These are phyloP conservation scores for Rutpela maculata DNA, from an alignment of 2,888 invertebrate species.

Conservation along the genomic window DNA sequence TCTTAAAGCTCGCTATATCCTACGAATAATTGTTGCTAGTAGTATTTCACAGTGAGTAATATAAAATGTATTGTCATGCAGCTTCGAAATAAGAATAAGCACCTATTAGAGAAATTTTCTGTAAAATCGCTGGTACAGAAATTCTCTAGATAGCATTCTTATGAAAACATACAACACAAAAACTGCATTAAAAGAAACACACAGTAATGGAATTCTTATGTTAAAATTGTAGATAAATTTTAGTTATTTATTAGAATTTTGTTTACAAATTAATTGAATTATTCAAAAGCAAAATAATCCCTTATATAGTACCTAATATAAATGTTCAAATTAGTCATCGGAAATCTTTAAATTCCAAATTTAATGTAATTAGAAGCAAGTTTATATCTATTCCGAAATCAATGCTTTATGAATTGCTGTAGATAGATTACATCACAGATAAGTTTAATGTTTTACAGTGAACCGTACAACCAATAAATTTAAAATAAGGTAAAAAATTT, in stretches of 20 bases:
- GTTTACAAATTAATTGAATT: constrained; percentile 6
- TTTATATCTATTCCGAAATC: neutral
- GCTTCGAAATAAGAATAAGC: neutral
- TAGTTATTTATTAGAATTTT: neutral
- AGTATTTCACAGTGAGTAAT: neutral
- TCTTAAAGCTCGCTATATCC: too few species aligned
- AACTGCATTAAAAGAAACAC: neutral
- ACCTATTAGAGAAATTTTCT: neutral
- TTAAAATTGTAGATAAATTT: neutral
- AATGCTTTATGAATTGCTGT: too few species aligned
- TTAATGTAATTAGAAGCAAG: neutral
- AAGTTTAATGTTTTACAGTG: too few species aligned
- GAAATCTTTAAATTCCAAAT: neutral
- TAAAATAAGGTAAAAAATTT: too few species aligned
- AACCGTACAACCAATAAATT: too few species aligned
- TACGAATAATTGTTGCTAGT: neutral
- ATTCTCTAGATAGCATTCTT: constrained; percentile 1
- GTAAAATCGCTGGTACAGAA: neutral
- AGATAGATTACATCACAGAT: too few species aligned
- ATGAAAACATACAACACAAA: neutral
- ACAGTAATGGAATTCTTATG: neutral
- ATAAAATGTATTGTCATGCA: neutral
- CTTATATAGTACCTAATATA: neutral
- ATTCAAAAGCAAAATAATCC: neutral
- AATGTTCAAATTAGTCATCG: neutral